Base-by-base conservation (phyloP, 2,888 invertebrate genomes). In the Euclidia mi region DNA sequence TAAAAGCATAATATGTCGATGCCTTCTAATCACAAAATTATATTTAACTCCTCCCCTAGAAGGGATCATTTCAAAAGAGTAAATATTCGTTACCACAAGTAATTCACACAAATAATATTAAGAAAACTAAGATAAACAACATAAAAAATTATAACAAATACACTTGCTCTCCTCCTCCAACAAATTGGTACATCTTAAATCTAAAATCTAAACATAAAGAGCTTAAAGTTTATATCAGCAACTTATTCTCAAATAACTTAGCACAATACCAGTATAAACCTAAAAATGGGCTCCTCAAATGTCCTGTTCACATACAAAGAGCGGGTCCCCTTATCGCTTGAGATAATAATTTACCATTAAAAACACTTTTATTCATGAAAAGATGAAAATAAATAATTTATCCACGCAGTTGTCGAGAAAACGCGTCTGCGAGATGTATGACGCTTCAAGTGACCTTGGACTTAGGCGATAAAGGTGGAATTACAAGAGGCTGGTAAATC, bases 321-420 rank as follows among this genome's bases (percentile, higher is more conserved):
- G 44, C 15, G 35, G 18, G 56, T 15, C 56, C 2, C 42, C 51
- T 45, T 67, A 66, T 53, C 60, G 37, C 41, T 15, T 46, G 46
- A 70, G 66, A 71, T 60, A 71, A 70, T 67, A 73, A 62, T 71
- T 64, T 55, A 63, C 59, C 56, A 64, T 71, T 61, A 71, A 64
- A 73, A 72, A 74, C 47, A 67, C 61, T 74, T 74, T 72, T 59
- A 69, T 71, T 72, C 67, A 67, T 66, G 58, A 64, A 50, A 70
- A 59, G 56, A 48, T 50, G 40, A 56, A 55, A n/a, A n/a, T n/a
- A n/a, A n/a, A 60, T 11, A 74, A 64, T 70, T 69, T 58, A 56
- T 56, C 44, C 38, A 10, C 14, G 6, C 29, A 59, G 57, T 52
- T 49, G 58, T 67, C 50, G 48, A 9, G 9, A 42, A 58, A 48